Percentiles rank a stretch among this genome's conserved stretches.
Evolutionary conservation across 2,113 vertebrate genomes (phyloP).

Genomic region (Megaceryle maxima): DNA sequence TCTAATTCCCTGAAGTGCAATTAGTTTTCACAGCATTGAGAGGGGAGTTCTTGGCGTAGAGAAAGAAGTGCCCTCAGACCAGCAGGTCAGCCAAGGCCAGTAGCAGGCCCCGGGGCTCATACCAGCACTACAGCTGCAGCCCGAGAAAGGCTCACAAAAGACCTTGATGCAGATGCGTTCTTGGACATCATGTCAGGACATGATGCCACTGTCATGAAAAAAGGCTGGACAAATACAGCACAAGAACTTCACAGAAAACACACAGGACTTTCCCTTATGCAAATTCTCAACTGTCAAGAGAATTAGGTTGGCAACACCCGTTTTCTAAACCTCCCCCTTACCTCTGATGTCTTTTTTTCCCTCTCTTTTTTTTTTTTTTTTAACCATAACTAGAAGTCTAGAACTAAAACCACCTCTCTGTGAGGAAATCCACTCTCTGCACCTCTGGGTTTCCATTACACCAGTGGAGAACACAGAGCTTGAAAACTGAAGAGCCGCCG

Average conservation of each 20-base stretch:
- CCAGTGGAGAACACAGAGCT: background rate
- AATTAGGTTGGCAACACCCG: background rate
- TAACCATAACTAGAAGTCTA: background rate
- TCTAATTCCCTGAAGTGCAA: background rate
- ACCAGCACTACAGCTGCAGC: background rate
- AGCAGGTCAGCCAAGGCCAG: background rate
- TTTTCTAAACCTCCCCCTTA: background rate
- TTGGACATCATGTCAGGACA: background rate
- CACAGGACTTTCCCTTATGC: background rate
- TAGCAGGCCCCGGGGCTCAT: background rate
- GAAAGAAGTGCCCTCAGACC: background rate
- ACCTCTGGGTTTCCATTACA: accelerated
- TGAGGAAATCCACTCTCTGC: accelerated
- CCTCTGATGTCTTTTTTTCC: background rate
- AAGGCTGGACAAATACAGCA: background rate
- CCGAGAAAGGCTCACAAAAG: background rate
- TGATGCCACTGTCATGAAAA: background rate
- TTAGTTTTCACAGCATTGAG: background rate
- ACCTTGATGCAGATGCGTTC: background rate
- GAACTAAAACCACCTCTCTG: accelerated
- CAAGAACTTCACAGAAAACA: background rate
- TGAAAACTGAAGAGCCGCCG: too few species aligned
- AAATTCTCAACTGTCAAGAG: background rate
- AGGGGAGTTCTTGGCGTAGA: accelerated
- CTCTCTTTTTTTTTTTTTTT: too few species aligned